A percentile compares a stretch with the other conserved stretches of the same genome.
phyloP scores from a whole-genome alignment of 2,888 invertebrate genomes.

The Tuberolachnus salignus region DNA sequence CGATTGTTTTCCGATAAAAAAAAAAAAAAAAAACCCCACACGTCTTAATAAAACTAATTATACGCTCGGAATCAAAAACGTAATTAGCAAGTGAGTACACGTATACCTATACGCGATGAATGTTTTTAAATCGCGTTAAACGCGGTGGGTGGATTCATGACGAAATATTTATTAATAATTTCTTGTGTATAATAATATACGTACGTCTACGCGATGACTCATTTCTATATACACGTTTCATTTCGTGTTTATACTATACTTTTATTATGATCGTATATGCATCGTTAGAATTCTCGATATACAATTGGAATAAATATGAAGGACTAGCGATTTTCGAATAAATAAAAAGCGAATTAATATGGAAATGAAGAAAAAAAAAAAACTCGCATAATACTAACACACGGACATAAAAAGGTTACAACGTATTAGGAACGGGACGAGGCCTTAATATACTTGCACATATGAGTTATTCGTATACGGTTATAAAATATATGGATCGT shows the following conservation, averaged over 20 bases:
- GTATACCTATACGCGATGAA: neutral
- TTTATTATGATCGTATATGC: too few species aligned
- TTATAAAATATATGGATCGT: neutral
- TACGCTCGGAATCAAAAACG: too few species aligned
- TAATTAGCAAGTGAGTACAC: too few species aligned
- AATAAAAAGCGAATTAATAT: neutral
- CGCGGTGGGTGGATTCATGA: neutral
- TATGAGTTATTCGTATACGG: neutral
- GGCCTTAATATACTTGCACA: neutral
- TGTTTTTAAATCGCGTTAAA: conserved; percentile 16
- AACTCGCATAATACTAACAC: too few species aligned
- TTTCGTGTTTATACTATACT: neutral
- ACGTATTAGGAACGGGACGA: conserved; percentile 14
- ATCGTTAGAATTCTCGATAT: neutral
- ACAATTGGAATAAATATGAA: neutral
- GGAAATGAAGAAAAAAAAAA: neutral
- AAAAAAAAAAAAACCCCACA: too few species aligned
- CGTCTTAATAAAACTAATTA: too few species aligned
- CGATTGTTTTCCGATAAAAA: too few species aligned
- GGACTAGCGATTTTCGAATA: conserved; percentile 12
- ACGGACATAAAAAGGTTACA: neutral
- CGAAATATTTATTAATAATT: conserved; percentile 7
- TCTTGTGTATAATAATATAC: neutral
- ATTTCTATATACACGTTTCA: neutral
- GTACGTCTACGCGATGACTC: neutral